phyloP scores from a whole-genome alignment of 1,140 invertebrate species.

The Drosophila simulans region DNA sequence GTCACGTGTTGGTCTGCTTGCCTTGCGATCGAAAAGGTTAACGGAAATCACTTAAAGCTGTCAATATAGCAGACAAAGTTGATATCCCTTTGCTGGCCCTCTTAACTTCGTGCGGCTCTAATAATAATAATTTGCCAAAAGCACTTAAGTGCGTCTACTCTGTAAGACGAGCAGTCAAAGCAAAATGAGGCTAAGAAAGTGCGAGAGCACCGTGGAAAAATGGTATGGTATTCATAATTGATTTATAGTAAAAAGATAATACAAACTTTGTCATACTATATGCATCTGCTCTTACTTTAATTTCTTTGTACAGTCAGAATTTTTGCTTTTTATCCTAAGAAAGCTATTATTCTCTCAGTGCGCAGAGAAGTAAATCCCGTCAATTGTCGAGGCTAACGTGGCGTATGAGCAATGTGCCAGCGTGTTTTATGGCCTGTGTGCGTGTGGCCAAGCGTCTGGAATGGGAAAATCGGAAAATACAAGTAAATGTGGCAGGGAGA shows the following conservation, averaged over 20 bases:
- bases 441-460: constrained; percentile 51
- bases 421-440: constrained; percentile 76
- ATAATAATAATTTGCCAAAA: constrained; percentile 82
- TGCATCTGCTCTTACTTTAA: no score
- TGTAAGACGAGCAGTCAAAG: constrained; percentile 39
- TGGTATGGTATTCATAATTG: neutral
- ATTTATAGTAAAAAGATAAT: no score
- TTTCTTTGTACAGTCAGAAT: no score
- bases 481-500: neutral
- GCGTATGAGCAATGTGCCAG: constrained; percentile 74
- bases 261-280: no score
- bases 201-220: neutral
- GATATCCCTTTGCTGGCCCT: constrained; percentile 8
- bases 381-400: constrained; percentile 70
- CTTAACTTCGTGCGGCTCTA: constrained; percentile 37
- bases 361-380: constrained; percentile 57
- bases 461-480: constrained; percentile 11
- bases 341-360: neutral
- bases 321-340: neutral
- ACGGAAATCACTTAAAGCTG: constrained; percentile 78
- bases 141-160: constrained; percentile 80
- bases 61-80: constrained; percentile 54
- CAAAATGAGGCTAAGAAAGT: constrained; percentile 14
- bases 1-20: constrained; percentile 68
- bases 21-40: constrained; percentile 71